These are phyloP conservation scores for Drosophila paulistorum DNA, from an alignment of 1,140 invertebrate genomes.

Conservation along the genomic window DNA sequence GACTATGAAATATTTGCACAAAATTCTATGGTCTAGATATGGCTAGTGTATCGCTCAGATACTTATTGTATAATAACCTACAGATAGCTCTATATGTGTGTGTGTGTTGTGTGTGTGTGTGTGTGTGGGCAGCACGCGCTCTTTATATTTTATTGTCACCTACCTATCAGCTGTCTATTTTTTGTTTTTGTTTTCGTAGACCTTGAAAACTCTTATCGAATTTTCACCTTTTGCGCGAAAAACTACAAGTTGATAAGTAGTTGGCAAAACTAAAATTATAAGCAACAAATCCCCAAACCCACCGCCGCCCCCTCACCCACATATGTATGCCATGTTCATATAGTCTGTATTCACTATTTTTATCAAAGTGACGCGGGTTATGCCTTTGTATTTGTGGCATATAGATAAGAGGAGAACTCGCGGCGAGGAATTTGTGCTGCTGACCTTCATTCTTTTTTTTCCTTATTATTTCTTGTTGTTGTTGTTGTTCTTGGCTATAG, in stretches of 20 bases:
- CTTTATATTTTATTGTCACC: constrained; percentile 14
- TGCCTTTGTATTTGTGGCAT: constrained; percentile 16
- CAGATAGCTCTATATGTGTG: background rate
- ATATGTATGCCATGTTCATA: background rate
- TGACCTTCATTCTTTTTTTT: constrained; percentile 67
- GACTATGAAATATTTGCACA: constrained; percentile 16
- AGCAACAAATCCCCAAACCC: background rate
- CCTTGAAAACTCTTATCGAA: constrained; percentile 78
- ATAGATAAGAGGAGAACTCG: constrained; percentile 54
- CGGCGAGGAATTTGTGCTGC: constrained; percentile 73
- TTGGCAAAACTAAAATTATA: constrained; percentile 34
- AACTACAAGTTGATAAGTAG: constrained; percentile 50
- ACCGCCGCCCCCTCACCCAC: background rate
- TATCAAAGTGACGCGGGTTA: constrained; percentile 50
- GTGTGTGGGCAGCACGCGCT: constrained; percentile 35
- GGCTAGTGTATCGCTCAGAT: background rate
- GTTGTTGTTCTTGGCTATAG: constrained; percentile 58
- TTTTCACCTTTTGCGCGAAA: constrained; percentile 77
- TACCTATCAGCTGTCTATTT: constrained; percentile 34
- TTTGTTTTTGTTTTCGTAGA: constrained; percentile 17
- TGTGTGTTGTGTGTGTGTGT: background rate
- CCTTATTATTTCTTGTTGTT: constrained; percentile 16
- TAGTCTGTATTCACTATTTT: constrained; percentile 38
- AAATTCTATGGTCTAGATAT: constrained; percentile 7
- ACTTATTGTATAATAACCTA: constrained; percentile 63